Evolutionary conservation across 2,797 vertebrate genomes (phyloP), one percentile per base, ranked within the genome.

Genomic region (Sparidentex hasta): DNA sequence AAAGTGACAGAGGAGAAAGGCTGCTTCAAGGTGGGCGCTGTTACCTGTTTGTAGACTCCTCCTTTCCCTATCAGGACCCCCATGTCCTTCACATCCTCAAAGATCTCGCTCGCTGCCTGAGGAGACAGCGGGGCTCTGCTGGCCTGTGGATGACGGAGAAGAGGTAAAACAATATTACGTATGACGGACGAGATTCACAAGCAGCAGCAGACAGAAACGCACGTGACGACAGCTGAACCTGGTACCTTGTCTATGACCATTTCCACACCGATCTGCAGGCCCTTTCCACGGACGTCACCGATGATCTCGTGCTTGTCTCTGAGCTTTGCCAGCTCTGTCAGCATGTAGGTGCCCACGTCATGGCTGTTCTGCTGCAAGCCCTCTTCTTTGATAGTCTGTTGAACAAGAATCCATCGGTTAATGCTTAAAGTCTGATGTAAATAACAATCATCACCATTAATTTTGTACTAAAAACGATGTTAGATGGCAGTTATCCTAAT

Each of bases 271-370:
- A 99, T 96, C 94, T 95, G 95, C 71, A 99, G 96, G 56, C 98
- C 98, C 90, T 99, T 99, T 64, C 98, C 98, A 41, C 98, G 96
- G 56, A 99, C 96, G 8, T 99, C 98, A 17, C 98, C 98, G 1
- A 99, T 74, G 1, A 98, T 96, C 83, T 99, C 95, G 0, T 96
- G 97, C 74, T 96, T 94, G 75, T 98, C 96, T 51, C 97, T 93
- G 57, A 99, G 93, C 76, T 98, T 96, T 38, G 96, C 96, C 75
- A 99, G 55, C 88, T 96, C 93, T 8, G 89, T 92, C 57, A 99
- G 71, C 82, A 98, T 77, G 52, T 98, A 91, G 0, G 96, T 98
- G 56, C 98, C 98, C 54, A 98, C 94, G 0, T 90, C 67, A 7
- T 92, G 87, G 63, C 96, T 95, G 87, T 93, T 97, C 81, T 96